Base-by-base conservation (phyloP, 2,888 invertebrate species). In the Heliothis peltigera region DNA sequence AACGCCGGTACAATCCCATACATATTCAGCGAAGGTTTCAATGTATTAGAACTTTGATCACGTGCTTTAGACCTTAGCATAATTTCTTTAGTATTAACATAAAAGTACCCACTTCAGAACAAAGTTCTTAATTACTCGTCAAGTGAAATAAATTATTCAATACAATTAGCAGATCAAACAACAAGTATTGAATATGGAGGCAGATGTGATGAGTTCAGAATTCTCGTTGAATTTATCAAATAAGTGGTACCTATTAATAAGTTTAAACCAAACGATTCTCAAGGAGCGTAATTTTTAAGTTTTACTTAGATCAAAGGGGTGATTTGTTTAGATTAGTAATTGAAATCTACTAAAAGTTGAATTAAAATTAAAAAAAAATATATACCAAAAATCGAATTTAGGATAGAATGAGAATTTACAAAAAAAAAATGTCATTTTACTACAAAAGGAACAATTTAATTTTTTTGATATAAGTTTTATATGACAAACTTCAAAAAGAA, bases 71-170 rank as follows among this genome's bases (percentile, higher is more conserved):
- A 84, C 83, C 78, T n/a, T n/a, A 82, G 85, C 77, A 87, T 87
- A 87, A 89, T 86, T 88, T 84, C 81, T 80, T 76, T 81, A 85
- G 85, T 88, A 89, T 89, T 89, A 84, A 84, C 86, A 84, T 86
- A 83, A 87, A 84, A 85, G 82, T 86, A 87, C 86, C 43, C 22
- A 76, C 43, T 82, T 84, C 81, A 80, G 84, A 86, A 86, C 85
- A 88, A 91, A 91, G 87, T 91, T 87, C 79, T 83, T 87, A 90
- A 89, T 89, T 89, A 90, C 88, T 89, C 89, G 84, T 88, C 86
- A 88, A 89, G 87, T 87, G 84, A 89, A 89, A 90, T 91, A 89
- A 90, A 89, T 90, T 88, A 91, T 91, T 91, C 89, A 87, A 88
- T 88, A 90, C 89, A 91, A 89, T 90, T 87, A 87, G 84, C 77